Percentiles rank a stretch among this genome's conserved stretches.
Conservation (phyloP, 2,113 vertebrate species). For the Aspidoscelis tigris region DNA sequence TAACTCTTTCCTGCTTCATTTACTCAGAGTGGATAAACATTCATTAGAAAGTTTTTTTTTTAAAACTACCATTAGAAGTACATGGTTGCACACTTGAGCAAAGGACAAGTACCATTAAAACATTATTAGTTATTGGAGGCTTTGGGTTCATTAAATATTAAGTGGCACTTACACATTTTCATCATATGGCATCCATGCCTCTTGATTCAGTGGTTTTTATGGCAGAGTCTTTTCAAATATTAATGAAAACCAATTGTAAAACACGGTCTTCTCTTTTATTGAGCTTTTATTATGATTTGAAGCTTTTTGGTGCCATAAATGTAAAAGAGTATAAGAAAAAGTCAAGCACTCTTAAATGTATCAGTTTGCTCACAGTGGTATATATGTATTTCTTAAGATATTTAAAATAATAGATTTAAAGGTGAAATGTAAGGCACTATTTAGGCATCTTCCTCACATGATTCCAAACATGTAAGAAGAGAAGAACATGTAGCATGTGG, state of each 20-base stretch:
- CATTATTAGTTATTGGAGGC: constrained; percentile 75
- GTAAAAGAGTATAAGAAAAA: constrained; percentile 40
- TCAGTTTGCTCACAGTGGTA: not conserved
- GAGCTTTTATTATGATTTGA: constrained; percentile 46
- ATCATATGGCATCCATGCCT: constrained; percentile 40
- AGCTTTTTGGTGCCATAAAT: constrained; percentile 30
- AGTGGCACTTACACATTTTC: constrained; percentile 67
- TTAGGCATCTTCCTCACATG: not conserved
- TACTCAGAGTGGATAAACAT: constrained; percentile 51
- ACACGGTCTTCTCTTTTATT: constrained; percentile 33
- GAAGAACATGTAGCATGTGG: too few species aligned
- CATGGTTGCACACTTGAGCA: constrained; percentile 42
- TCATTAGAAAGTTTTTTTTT: constrained; percentile 60
- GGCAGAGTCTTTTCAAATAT: constrained; percentile 65
- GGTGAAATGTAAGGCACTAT: too few species aligned
- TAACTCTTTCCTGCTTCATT: constrained; percentile 39
- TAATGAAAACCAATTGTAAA: constrained; percentile 68
- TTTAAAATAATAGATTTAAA: too few species aligned
- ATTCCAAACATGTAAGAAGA: too few species aligned
- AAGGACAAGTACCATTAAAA: constrained; percentile 73
- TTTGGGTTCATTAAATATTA: constrained; percentile 84
- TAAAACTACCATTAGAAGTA: constrained; percentile 64
- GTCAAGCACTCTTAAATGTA: not conserved
- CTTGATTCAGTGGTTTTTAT: constrained; percentile 64
- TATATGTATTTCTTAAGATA: too few species aligned